Evolutionary conservation across 2,888 invertebrate species (phyloP), one percentile per base, ranked within the genome.

Genomic region (Protodeltote pygarga): DNA sequence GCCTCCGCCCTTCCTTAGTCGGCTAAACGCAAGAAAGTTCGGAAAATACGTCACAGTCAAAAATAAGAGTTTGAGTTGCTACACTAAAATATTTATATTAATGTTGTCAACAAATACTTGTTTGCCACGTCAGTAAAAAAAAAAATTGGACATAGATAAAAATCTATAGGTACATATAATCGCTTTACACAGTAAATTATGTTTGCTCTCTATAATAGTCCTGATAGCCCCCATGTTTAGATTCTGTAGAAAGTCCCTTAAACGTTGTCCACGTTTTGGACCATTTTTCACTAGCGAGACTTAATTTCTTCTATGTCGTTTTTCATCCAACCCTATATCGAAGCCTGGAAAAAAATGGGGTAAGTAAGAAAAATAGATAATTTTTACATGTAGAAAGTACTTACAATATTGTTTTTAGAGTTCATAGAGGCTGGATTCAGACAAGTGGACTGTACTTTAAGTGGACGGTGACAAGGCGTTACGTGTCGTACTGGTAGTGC

Each of bases 211-310:
- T 40, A 34, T 63, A 68, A 60, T 57, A 57, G 51, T 47, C 44
- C 47, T 35, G 29, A 29, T 48, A 48, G 45, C 46, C 57, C 54
- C 55, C 48, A 46, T 60, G 63, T 64, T 57, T 58, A 58, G 11
- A 8, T 8, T 13, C 60, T 38, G 4, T 53, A 50, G 54, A 52
- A 46, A 42, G 55, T 63, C 49, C 75, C 70, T 61, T 77, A 75
- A 79, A 72, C 80, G 71, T 68, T 79, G 86, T 82, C 85, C 85
- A 77, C 71, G 73, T 61, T 62, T 49, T 59, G 65, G 75, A 78
- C 77, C 88, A 89, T 89, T 89, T 89, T 88, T 90, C 89, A 89
- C 83, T 42, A 37, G 75, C 76, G 81, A 77, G 79, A 87, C 83
- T 87, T 89, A 88, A 89, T 89, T 87, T 89, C 79, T 83, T 69